A percentile compares a stretch with the other conserved stretches of the same genome.
phyloP scores from a whole-genome alignment of 2,888 invertebrate genomes.

The Tetragonisca angustula region DNA sequence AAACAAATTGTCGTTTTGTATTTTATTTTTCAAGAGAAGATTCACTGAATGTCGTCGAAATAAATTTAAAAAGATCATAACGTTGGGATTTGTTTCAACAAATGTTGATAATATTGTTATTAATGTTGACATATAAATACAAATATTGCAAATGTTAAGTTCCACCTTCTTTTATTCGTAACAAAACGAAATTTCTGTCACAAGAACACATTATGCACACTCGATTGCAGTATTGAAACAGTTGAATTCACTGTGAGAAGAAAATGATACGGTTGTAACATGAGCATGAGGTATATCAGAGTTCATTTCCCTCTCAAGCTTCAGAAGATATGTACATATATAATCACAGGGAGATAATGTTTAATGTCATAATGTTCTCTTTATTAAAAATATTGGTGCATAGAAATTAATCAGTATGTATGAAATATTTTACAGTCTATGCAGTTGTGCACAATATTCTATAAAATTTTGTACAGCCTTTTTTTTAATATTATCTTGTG shows the following conservation, averaged over 20 bases:
- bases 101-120: no score
- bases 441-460: no score
- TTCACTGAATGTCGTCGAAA: no score
- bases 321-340: not conserved
- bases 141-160: not conserved
- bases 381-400: not conserved
- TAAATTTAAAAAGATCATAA: no score
- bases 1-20: not conserved
- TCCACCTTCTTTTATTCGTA: not conserved
- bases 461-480: no score
- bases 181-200: no score
- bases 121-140: no score
- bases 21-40: no score
- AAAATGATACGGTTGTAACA: not conserved
- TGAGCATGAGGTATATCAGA: constrained; percentile 7
- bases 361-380: not conserved
- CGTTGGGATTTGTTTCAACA: no score
- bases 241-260: not conserved
- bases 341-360: not conserved
- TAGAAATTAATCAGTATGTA: not conserved
- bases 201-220: not conserved
- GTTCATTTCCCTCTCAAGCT: constrained; percentile 11
- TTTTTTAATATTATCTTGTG: no score
- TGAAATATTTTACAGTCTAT: not conserved
- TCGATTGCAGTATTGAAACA: constrained; percentile 1